phyloP scores from a whole-genome alignment of 2,888 invertebrate species.

The Phrixothrix hirtus region DNA sequence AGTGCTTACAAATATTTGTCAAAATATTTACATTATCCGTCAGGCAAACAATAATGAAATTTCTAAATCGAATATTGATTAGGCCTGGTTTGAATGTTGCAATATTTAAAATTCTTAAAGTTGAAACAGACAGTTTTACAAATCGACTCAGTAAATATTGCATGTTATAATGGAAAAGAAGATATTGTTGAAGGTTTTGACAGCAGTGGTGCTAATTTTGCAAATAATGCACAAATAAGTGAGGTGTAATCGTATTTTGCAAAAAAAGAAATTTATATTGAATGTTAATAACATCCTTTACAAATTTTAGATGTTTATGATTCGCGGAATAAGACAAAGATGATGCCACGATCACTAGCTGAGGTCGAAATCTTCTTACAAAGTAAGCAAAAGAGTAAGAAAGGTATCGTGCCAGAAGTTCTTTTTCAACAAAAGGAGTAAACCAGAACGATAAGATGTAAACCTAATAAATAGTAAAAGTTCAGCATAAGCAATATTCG shows the following conservation, averaged over 20 bases:
- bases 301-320: neutral
- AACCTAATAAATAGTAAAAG: no score
- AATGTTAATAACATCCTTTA: no score
- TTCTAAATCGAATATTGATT: slow-evolving; percentile 9
- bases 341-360: no score
- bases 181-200: neutral
- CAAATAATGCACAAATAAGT: neutral
- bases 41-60: slow-evolving; percentile 13
- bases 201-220: neutral
- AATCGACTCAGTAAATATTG: slow-evolving; percentile 6
- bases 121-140: neutral
- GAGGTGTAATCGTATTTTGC: neutral
- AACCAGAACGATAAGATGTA: no score
- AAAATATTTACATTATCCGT: slow-evolving; percentile 16
- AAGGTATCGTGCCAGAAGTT: no score
- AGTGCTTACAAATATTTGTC: slow-evolving; percentile 2
- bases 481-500: no score
- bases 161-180: neutral
- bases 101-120: slow-evolving; percentile 9
- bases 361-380: no score
- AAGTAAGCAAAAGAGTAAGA: no score
- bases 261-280: neutral
- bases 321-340: neutral
- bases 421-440: no score
- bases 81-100: slow-evolving; percentile 9